Percentiles rank a stretch among this genome's conserved stretches.
These are phyloP conservation scores for Punctoribates punctum DNA, from an alignment of 2,888 invertebrate species.

Conservation along the genomic window DNA sequence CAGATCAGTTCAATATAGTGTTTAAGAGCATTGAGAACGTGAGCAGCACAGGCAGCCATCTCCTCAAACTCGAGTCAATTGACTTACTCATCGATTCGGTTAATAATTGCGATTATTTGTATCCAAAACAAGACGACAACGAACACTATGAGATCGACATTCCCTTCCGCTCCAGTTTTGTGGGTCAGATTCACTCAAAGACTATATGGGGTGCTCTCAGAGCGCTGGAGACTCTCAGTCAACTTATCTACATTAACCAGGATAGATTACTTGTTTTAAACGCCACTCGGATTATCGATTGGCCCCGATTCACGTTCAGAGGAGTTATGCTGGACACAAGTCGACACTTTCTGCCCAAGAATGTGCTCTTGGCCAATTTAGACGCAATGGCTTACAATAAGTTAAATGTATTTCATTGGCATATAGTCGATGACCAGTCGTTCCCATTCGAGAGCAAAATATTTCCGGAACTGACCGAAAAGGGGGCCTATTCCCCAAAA, in stretches of 20 bases:
- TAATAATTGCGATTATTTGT: constrained; percentile 45
- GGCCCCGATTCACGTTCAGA: constrained; percentile 70
- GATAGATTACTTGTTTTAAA: constrained; percentile 57
- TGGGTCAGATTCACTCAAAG: constrained; percentile 41
- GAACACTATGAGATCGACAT: constrained; percentile 54
- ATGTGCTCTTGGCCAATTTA: constrained; percentile 60
- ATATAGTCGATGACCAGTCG: constrained; percentile 86
- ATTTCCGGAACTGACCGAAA: constrained; percentile 67
- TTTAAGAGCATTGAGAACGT: not conserved
- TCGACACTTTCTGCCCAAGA: constrained; percentile 72
- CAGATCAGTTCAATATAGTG: not conserved
- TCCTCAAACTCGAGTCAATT: not conserved
- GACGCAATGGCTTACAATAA: constrained; percentile 88
- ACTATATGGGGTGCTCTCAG: constrained; percentile 49
- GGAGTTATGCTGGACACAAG: constrained; percentile 82
- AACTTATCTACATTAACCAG: constrained; percentile 60
- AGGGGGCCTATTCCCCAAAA: constrained; percentile 48
- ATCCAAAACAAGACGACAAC: constrained; percentile 47
- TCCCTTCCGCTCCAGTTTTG: not conserved
- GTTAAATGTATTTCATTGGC: constrained; percentile 92
- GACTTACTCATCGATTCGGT: constrained; percentile 43
- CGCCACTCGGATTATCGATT: constrained; percentile 67
- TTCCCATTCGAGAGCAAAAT: constrained; percentile 77
- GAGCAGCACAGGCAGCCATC: not conserved
- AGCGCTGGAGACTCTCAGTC: constrained; percentile 77